These are phyloP conservation scores for Enteromius argenteus DNA, from an alignment of 2,797 vertebrate genomes.

Conservation along the genomic window DNA sequence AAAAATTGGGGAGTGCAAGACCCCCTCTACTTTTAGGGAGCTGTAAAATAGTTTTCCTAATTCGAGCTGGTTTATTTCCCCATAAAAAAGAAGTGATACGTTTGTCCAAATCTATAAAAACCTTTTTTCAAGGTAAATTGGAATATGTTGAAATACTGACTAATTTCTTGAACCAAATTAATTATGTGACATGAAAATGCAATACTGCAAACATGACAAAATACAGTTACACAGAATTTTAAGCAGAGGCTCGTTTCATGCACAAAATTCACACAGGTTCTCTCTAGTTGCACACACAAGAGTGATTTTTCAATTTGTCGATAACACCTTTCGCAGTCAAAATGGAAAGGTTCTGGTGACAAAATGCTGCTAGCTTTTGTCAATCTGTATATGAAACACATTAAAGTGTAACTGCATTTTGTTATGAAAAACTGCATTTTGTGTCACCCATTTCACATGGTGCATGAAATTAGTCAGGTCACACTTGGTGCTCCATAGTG, in stretches of 20 bases:
- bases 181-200: background rate
- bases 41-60: no score
- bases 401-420: conserved; percentile 9
- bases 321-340: conserved; percentile 9
- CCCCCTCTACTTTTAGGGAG: no score
- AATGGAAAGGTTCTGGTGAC: background rate
- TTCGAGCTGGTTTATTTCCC: no score
- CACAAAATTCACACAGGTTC: background rate
- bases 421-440: conserved; percentile 16
- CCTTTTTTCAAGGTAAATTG: no score
- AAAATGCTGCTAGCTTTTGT: conserved; percentile 9
- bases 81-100: no score
- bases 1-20: no score
- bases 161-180: background rate
- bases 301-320: background rate
- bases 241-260: conserved; percentile 3
- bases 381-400: background rate
- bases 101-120: no score
- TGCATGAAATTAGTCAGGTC: conserved; percentile 20
- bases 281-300: background rate
- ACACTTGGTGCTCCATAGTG: conserved; percentile 3
- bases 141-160: background rate
- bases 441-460: background rate
- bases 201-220: no score
- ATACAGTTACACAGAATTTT: background rate